Evolutionary conservation across 37 sponge, comb jelly and placozoan genomes (phyloP), one percentile per base, ranked within the genome.

Genomic region (Petrosia ficiformis): DNA sequence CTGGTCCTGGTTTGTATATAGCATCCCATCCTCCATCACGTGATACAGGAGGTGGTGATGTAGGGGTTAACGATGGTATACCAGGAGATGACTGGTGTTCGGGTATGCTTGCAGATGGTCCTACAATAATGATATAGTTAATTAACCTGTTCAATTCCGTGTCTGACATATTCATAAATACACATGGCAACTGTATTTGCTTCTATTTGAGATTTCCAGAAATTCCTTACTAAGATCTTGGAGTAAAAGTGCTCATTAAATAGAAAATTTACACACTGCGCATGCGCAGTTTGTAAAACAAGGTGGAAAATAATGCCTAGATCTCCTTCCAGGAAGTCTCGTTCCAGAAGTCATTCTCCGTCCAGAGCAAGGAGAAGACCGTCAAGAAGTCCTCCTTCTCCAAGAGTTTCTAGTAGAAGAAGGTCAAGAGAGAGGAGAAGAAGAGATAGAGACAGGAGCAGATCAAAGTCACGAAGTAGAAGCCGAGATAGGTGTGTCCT

Each of bases 41-140:
- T 14, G 14, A 48, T 8, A 19, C 54, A 42, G 42, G 2, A 36
- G 70, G 70, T 34, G 36, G 70, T 31, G 31, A 1, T 19, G 2
- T 24, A n/a, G n/a, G n/a, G n/a, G n/a, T n/a, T n/a, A n/a, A n/a
- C 19, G 32, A 22, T 33, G n/a, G 29, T 19, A 4, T 31, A 31
- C 31, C 28, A 8, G 22, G 21, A 2, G 6, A 19, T 3, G 67
- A 28, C 31, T 48, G 38, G n/a, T 59, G 34, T 31, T 36, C 58
- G 48, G 67, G 31, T 31, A 37, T 0, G 21, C n/a, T 52, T 24
- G 59, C 38, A 48, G 72, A 75, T 0, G 88, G 82, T 0, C 88
- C 88, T 2, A 87, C 78, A 1, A 87, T 31, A 1, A 87, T 16
- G 8, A 87, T 56, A 34, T 87, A 75, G 56, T 87, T 68, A 3